Evolutionary conservation across 2,888 invertebrate species (phyloP), one percentile per base, ranked within the genome.

Genomic region (Cryptus armator): DNA sequence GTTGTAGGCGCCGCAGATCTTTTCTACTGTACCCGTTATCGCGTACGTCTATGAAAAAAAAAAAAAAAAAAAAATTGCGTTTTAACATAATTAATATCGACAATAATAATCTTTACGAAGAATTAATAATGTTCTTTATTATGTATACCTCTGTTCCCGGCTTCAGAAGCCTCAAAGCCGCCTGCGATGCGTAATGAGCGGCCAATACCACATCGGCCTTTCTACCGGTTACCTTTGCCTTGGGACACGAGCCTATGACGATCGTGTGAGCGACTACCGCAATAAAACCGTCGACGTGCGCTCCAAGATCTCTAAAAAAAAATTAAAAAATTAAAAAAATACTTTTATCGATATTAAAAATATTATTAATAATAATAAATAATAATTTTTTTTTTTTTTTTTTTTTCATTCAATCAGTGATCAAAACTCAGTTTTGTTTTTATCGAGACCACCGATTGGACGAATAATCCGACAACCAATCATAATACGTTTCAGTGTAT

Each of bases 251-350:
- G 71, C 98, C 99, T 90, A 99, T 96, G 77, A 98, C 96, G 87
- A 99, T 95, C 5, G 99, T 99, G 94, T 99, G 99, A 43, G 99
- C 99, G 77, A 98, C 99, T 72, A 99, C 99, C 71, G 99, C 99
- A 91, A 99, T 98, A 93, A 99, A 99, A 51, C 99, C 99, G 96
- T 99, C 99, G 92, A 99, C 97, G 93, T 99, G 99, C 86, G 98
- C 99, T 88, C 99, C 99, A 92, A 99, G 95, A 94, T 99, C 99
- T 94, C 98, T 98, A 91, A 46, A 95, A 94, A 86, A 81, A 78
- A 53, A 66, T 29, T 16, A 19, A 59, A 7, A 37, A 37, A 7
- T 37, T 9, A 0, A 37, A 37, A 37, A 37, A 37, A 37, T 37
- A 37, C 1, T 37, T 9, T 1, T 1, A 7, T 37, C 37, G 37